Percentiles rank a stretch among this genome's conserved stretches.
Evolutionary conservation across 2,888 invertebrate genomes (phyloP).

Genomic region (Clitarchus hookeri): DNA sequence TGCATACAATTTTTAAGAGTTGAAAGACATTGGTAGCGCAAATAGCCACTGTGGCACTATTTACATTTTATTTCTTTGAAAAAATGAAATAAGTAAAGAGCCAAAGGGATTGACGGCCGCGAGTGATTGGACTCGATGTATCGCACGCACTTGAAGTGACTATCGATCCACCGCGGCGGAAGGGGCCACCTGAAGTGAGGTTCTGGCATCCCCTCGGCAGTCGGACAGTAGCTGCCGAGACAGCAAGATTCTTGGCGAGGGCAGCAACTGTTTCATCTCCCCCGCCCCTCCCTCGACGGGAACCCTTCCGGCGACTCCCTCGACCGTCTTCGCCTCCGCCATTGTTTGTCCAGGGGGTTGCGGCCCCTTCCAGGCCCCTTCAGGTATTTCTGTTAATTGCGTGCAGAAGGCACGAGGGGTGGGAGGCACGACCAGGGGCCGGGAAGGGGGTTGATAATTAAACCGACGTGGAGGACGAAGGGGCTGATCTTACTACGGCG

Average conservation of each 20-base stretch:
- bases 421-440: neutral
- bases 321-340: neutral
- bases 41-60: too few species aligned
- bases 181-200: too few species aligned
- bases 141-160: too few species aligned
- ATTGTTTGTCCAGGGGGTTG: constrained; percentile 18
- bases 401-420: neutral
- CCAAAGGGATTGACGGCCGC: too few species aligned
- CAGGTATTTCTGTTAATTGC: constrained; percentile 27
- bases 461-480: constrained; percentile 19
- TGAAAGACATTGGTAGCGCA: too few species aligned
- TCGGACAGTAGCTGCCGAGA: neutral
- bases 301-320: constrained; percentile 1
- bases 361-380: constrained; percentile 1
- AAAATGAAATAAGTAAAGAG: too few species aligned
- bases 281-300: neutral
- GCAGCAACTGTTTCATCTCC: too few species aligned
- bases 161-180: too few species aligned
- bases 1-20: too few species aligned
- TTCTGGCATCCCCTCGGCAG: neutral
- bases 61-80: too few species aligned
- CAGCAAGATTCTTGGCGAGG: neutral
- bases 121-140: too few species aligned
- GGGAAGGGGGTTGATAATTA: constrained; percentile 16
- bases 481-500: constrained; percentile 24